phyloP scores from a whole-genome alignment of 2,797 vertebrate species.

The Ataeniobius toweri region DNA sequence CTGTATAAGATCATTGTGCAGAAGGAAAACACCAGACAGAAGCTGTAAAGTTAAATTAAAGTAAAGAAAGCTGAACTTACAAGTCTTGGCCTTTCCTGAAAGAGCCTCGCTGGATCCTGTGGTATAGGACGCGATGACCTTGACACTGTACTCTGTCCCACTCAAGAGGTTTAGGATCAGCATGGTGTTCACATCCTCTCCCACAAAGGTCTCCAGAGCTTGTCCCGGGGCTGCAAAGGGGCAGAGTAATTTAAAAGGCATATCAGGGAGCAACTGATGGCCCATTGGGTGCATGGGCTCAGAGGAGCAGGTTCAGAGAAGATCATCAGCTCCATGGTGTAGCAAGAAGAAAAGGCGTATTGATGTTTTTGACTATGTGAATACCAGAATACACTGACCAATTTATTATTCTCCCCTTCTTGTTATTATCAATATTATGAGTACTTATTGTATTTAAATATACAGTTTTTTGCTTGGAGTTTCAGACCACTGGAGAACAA shows the following conservation, averaged over 20 bases:
- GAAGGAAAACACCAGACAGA: not conserved
- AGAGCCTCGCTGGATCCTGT: slow-evolving; percentile 92
- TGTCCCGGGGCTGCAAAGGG: slow-evolving; percentile 80
- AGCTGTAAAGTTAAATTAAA: slow-evolving; percentile 1
- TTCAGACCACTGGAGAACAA: rapidly evolving
- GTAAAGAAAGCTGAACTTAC: slow-evolving; percentile 77
- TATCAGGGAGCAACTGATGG: not conserved
- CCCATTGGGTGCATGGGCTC: not conserved
- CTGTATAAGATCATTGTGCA: not conserved
- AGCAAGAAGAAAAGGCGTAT: not conserved
- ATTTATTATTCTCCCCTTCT: too few relatives aligned
- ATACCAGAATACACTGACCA: not conserved
- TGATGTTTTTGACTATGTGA: not conserved
- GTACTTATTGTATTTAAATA: not conserved
- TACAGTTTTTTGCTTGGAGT: not conserved
- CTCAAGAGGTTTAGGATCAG: slow-evolving; percentile 93
- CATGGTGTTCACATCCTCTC: slow-evolving; percentile 92
- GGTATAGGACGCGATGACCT: slow-evolving; percentile 93
- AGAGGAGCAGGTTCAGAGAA: not conserved
- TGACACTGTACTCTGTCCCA: slow-evolving; percentile 92
- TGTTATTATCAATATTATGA: too few relatives aligned
- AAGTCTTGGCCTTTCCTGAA: slow-evolving; percentile 85
- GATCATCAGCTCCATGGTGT: slow-evolving; percentile 8
- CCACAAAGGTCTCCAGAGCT: slow-evolving; percentile 94
- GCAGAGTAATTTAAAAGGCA: not conserved